Evolutionary conservation across 2,888 invertebrate species (phyloP), one percentile per base, ranked within the genome.

Genomic region (Drosophila meridionalis): DNA sequence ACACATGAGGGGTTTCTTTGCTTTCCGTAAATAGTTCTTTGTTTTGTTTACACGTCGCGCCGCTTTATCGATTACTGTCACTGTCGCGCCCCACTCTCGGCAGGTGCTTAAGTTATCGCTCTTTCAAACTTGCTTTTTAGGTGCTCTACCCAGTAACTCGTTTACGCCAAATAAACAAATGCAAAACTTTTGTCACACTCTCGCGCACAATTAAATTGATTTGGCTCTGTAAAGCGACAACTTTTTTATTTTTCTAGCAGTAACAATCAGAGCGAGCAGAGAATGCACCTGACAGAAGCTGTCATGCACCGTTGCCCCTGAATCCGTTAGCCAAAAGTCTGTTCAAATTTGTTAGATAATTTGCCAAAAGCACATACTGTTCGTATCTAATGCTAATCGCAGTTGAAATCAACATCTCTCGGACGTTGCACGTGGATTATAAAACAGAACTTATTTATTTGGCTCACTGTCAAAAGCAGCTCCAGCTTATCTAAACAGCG

Each of bases 171-270:
- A 59, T 87, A 82, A 79, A 87, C 87, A 84, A 82, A 66, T n/a
- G 65, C 56, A 52, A 75, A 58, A 43, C 20, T 57, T 67, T 71
- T 87, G 86, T 85, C 74, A 85, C 88, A 85, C 77, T 76, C 64
- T 75, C 66, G 76, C 85, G 74, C 65, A 71, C 82, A 76, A 71
- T 64, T 45, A 87, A 84, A 89, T 87, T 82, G 88, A 85, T 83
- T 87, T 57, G 69, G 56, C 30, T 38, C 40, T 56, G 40, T n/a
- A 47, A 59, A 28, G 36, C 26, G 28, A 38, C 60, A 47, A 38
- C 14, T 7, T 12, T 36, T 8, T 11, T 42, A 20, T n/a, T 11
- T n/a, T 7, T 34, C 28, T 38, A 67, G 53, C 69, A 67, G 14
- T 47, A 28, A 58, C 84, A 89, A 90, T 82, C 82, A 90, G 87